These are phyloP conservation scores for Eretmocerus hayati DNA, from an alignment of 2,888 invertebrate genomes.

Conservation along the genomic window DNA sequence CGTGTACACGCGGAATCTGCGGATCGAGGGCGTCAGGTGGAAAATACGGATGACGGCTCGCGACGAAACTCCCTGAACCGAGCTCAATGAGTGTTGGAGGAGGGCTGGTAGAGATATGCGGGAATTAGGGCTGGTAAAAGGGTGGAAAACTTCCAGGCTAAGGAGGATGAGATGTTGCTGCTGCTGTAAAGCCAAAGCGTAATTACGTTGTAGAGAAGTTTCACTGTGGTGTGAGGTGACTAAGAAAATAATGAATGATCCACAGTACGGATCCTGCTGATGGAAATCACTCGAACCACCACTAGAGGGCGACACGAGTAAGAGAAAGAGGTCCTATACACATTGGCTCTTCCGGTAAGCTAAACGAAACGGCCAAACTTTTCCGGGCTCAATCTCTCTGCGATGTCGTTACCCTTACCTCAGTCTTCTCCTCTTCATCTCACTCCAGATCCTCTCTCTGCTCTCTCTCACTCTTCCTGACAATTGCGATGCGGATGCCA, in stretches of 20 bases:
- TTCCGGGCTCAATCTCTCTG: conserved; percentile 15
- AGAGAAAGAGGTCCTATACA: neutral
- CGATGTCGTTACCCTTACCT: conserved; percentile 37
- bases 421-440: conserved; percentile 17
- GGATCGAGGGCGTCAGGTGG: no score
- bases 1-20: neutral
- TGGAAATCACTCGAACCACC: conserved; percentile 18
- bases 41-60: no score
- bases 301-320: no score
- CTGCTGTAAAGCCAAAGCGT: no score
- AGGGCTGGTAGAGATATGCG: no score
- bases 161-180: no score
- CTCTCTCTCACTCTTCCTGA: conserved; percentile 4
- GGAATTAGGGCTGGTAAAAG: no score
- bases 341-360: conserved; percentile 20
- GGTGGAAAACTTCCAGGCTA: no score
- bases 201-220: conserved; percentile 47
- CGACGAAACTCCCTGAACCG: no score
- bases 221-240: conserved; percentile 42
- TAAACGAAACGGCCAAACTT: conserved; percentile 23
- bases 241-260: conserved; percentile 46
- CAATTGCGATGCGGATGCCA: conserved; percentile 21
- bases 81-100: conserved; percentile 22
- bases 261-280: conserved; percentile 20
- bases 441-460: conserved; percentile 10